Conservation (phyloP, 2,113 vertebrate species). For the Mola mola region DNA sequence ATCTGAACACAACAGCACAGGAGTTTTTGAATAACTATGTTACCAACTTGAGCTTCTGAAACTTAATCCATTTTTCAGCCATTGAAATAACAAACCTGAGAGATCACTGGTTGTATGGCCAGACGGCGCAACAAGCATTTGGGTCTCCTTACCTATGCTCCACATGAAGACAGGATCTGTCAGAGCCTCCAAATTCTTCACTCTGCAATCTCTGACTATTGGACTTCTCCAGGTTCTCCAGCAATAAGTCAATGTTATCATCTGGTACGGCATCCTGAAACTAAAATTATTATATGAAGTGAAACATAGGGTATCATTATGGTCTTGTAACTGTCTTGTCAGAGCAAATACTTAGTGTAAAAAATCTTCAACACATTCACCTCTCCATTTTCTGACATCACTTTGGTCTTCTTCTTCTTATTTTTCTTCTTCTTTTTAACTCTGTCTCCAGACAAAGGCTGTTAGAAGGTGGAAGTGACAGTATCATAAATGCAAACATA, state of each 20-base stretch:
- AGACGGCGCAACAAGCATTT: too few relatives aligned
- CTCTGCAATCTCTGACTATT: conserved; percentile 77
- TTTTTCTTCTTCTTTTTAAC: conserved; percentile 90
- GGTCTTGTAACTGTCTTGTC: too few relatives aligned
- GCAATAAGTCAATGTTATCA: conserved; percentile 88
- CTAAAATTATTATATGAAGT: not conserved
- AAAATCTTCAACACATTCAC: conserved; percentile 72
- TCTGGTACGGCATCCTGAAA: conserved; percentile 74
- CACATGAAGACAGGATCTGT: conserved; percentile 87
- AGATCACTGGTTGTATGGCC: too few relatives aligned
- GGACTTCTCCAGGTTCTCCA: conserved; percentile 86
- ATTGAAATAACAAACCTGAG: not conserved
- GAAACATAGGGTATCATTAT: too few relatives aligned
- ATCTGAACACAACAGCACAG: too few relatives aligned
- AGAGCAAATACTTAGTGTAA: too few relatives aligned
- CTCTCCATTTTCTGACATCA: conserved; percentile 69
- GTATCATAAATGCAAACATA: not conserved
- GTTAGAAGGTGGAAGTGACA: conserved; percentile 6
- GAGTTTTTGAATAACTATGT: too few relatives aligned
- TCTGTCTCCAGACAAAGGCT: conserved; percentile 77
- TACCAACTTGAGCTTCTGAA: too few relatives aligned
- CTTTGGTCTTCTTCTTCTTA: conserved; percentile 92
- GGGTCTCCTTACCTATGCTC: conserved; percentile 88
- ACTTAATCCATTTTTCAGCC: too few relatives aligned
- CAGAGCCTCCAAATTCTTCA: conserved; percentile 64